Evolutionary conservation across 2,797 vertebrate species (phyloP).

Genomic region (Fistularia commersonii): DNA sequence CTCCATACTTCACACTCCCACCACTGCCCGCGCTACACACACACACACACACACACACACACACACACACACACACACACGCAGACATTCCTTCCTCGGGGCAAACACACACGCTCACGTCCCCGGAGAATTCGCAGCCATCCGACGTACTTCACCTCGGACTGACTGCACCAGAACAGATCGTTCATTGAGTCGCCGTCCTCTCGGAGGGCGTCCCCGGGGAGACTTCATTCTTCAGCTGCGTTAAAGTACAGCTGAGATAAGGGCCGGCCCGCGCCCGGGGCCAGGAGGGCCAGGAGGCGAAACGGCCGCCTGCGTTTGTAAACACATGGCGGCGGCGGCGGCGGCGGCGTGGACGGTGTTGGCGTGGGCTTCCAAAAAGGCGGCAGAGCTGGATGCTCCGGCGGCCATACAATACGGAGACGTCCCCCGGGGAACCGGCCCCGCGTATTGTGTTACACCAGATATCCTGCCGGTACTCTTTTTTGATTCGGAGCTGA

Average conservation of each 20-base stretch:
- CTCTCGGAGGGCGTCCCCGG: conserved; percentile 33
- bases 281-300: conserved; percentile 23
- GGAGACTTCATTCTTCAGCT: conserved; percentile 46
- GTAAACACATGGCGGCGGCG: conserved; percentile 27
- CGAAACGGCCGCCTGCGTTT: conserved; percentile 32
- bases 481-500: conserved; percentile 61
- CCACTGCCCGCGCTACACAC: too few relatives aligned
- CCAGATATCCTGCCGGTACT: conserved; percentile 68
- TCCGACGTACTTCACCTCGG: conserved; percentile 36
- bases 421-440: conserved; percentile 42
- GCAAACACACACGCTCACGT: conserved; percentile 30
- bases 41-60: too few relatives aligned
- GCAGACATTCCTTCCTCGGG: conserved; percentile 44
- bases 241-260: conserved; percentile 50
- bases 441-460: conserved; percentile 70
- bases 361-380: too few relatives aligned
- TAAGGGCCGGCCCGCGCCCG: conserved; percentile 38
- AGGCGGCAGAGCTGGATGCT: conserved; percentile 41
- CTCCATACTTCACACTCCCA: conserved; percentile 55
- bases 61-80: too few relatives aligned
- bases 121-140: conserved; percentile 31
- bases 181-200: conserved; percentile 43
- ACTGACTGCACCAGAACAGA: conserved; percentile 48
- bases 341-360: too few relatives aligned
- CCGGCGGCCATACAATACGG: conserved; percentile 25